A percentile compares a stretch with the other conserved stretches of the same genome.
Conservation (phyloP, 2,888 invertebrate species). For the Antheraea yamamai region DNA sequence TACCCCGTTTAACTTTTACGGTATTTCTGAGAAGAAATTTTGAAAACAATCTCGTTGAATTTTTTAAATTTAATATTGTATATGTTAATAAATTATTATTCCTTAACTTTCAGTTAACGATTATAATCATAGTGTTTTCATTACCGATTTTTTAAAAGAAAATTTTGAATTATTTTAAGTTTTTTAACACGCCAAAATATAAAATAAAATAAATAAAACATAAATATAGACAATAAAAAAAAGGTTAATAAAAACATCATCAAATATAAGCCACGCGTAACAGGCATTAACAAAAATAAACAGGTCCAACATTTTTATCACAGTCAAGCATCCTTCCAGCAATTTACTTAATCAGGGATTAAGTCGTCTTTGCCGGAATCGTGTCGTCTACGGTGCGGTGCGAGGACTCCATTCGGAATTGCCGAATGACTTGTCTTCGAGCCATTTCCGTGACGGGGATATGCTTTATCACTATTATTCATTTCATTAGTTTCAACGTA, state of each 20-base stretch:
- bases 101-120: background rate
- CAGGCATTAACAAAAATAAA: constrained; percentile 20
- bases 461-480: constrained; percentile 2
- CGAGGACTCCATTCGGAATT: constrained; percentile 47
- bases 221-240: background rate
- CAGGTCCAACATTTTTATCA: constrained; percentile 26
- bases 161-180: background rate
- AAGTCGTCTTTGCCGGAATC: constrained; percentile 41
- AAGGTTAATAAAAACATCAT: constrained; percentile 7
- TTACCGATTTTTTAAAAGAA: background rate
- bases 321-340: constrained; percentile 30
- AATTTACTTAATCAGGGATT: constrained; percentile 37
- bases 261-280: constrained; percentile 5
- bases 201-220: background rate
- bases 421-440: constrained; percentile 58
- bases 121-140: background rate
- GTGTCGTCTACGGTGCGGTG: constrained; percentile 37
- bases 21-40: background rate
- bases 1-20: background rate
- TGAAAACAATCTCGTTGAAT: background rate
- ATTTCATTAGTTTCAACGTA: background rate
- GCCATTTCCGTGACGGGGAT: constrained; percentile 42
- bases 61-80: background rate
- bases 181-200: background rate
- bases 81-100: background rate